phyloP scores from a whole-genome alignment of 2,113 vertebrate species.

The Sorex araneus region DNA sequence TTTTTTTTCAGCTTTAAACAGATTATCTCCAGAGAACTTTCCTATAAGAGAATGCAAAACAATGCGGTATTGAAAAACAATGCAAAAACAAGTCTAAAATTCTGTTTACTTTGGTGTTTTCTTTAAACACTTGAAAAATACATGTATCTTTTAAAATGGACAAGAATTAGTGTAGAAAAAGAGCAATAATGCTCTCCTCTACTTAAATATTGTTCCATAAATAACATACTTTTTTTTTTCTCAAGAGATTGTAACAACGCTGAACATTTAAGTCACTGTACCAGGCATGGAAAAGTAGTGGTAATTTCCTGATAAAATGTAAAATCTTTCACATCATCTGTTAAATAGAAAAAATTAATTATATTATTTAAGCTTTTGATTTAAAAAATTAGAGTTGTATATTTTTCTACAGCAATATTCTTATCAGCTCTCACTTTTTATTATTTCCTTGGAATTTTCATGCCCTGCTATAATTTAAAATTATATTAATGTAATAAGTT shows the following conservation, averaged over 20 bases:
- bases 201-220: constrained; percentile 2
- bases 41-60: constrained; percentile 5
- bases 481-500: constrained; percentile 67
- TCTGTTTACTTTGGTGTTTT: constrained; percentile 24
- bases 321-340: constrained; percentile 40
- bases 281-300: neutral
- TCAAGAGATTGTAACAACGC: neutral
- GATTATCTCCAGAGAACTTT: constrained; percentile 28
- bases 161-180: neutral
- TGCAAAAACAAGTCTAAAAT: neutral
- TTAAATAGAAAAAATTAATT: constrained; percentile 67
- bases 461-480: constrained; percentile 24
- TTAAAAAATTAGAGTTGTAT: constrained; percentile 25
- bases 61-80: neutral
- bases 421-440: constrained; percentile 28
- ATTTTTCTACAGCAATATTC: constrained; percentile 14
- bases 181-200: neutral
- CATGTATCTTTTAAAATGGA: neutral
- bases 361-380: constrained; percentile 49
- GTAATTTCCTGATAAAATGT: constrained; percentile 16
- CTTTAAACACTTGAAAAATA: constrained; percentile 31
- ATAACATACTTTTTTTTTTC: neutral
- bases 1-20: constrained; percentile 24
- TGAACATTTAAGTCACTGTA: constrained; percentile 5
- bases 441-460: neutral